phyloP scores from a whole-genome alignment of 2,113 vertebrate genomes.

The Poeciliopsis prolifica region DNA sequence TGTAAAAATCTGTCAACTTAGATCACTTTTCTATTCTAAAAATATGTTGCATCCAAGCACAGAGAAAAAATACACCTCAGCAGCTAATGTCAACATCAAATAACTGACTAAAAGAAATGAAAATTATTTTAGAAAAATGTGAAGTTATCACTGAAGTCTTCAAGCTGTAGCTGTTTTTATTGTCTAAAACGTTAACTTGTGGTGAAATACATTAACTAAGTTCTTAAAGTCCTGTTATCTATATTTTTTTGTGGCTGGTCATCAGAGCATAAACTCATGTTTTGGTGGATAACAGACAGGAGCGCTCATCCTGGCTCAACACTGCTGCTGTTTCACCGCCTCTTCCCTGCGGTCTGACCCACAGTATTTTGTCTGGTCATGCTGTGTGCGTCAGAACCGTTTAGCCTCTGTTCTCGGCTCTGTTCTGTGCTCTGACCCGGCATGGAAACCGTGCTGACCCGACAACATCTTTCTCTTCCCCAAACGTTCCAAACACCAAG shows the following conservation, averaged over 20 bases:
- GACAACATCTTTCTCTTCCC: slow-evolving; percentile 13
- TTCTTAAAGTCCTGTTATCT: not conserved
- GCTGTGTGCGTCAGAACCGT: slow-evolving; percentile 28
- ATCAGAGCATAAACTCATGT: slow-evolving; percentile 6
- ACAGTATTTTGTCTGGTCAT: slow-evolving; percentile 26
- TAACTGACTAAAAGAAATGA: not conserved
- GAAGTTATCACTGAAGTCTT: not conserved
- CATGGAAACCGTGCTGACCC: slow-evolving; percentile 48
- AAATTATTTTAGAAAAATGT: slow-evolving; percentile 26
- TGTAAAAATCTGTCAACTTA: not conserved
- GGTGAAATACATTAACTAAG: not conserved
- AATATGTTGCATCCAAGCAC: slow-evolving; percentile 7
- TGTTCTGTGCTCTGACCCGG: slow-evolving; percentile 28
- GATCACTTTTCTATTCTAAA: slow-evolving; percentile 24
- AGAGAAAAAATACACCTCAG: not conserved
- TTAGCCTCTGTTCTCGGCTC: slow-evolving; percentile 26
- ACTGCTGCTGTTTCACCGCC: not conserved
- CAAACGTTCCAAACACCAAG: slow-evolving; percentile 19
- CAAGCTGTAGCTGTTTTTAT: not conserved
- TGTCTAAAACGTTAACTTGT: not conserved
- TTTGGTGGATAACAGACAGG: not conserved
- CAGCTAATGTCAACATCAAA: not conserved
- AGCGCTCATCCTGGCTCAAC: slow-evolving; percentile 17
- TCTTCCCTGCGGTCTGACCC: slow-evolving; percentile 10
- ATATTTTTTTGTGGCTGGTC: not conserved